Conservation (phyloP, 2,797 vertebrate genomes). For the Gobionotothen gibberifrons region DNA sequence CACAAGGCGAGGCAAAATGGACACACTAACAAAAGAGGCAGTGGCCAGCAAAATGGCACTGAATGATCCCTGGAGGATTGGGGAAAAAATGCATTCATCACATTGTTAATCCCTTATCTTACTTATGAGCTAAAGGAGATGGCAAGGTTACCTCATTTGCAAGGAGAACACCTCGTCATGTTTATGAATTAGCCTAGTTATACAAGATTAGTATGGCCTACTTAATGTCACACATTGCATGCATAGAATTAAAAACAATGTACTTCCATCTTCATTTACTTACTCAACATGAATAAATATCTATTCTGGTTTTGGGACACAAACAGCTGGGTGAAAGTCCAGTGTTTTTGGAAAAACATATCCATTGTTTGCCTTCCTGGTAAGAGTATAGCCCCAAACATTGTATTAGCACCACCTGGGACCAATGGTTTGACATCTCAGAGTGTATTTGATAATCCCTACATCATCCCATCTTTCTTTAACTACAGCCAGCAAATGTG, state of each 20-base stretch:
- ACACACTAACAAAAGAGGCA: constrained; percentile 50
- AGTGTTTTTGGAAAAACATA: no score
- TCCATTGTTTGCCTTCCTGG: no score
- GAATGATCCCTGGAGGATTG: constrained; percentile 13
- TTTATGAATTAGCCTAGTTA: not conserved
- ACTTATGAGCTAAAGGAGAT: constrained; percentile 10
- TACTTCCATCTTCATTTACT: no score
- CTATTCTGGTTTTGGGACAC: no score
- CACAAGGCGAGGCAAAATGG: constrained; percentile 52
- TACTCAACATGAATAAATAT: no score
- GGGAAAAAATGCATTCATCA: constrained; percentile 2
- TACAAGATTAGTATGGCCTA: no score
- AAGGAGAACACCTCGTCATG: not conserved
- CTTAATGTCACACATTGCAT: no score
- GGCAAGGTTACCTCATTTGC: not conserved
- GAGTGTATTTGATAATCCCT: not conserved
- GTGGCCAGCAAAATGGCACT: constrained; percentile 26
- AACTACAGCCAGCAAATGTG: not conserved
- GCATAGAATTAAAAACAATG: no score
- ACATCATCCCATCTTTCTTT: constrained; percentile 1
- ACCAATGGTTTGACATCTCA: not conserved
- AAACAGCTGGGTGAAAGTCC: no score
- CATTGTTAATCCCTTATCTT: constrained; percentile 22
- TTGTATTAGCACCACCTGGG: no score
- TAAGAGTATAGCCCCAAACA: not conserved